phyloP scores from a whole-genome alignment of 2,797 vertebrate species.

The Pterois miles region DNA sequence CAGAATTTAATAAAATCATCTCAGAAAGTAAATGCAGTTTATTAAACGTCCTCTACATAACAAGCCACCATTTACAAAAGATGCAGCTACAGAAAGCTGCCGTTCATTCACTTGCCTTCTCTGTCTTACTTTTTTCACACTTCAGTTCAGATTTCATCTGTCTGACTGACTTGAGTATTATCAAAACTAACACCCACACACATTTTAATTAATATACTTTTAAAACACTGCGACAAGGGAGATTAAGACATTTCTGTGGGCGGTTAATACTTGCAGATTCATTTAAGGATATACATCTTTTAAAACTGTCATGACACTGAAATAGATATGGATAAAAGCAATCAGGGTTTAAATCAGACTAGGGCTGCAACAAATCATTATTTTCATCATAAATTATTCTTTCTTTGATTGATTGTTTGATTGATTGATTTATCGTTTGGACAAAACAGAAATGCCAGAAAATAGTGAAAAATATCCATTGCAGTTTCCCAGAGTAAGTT shows the following conservation, averaged over 20 bases:
- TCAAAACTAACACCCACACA: background rate
- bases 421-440: background rate
- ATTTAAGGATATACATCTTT: background rate
- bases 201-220: background rate
- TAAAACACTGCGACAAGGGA: background rate
- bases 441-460: background rate
- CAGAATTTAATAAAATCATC: constrained; percentile 1
- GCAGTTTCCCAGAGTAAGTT: background rate
- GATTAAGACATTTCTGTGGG: background rate
- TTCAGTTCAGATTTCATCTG: background rate
- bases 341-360: background rate
- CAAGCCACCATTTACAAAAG: background rate
- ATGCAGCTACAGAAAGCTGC: background rate
- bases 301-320: background rate
- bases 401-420: background rate
- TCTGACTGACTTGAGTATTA: constrained; percentile 1
- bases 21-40: background rate
- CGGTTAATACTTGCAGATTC: background rate
- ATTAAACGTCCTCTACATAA: background rate
- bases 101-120: background rate
- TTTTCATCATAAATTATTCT: background rate
- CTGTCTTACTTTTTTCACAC: background rate
- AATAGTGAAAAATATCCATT: background rate
- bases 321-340: constrained; percentile 6
- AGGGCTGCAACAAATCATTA: background rate